Percentiles rank a stretch among this genome's conserved stretches.
These are phyloP conservation scores for Calliscelio sp. DNA, from an alignment of 2,888 invertebrate genomes.

Conservation along the genomic window DNA sequence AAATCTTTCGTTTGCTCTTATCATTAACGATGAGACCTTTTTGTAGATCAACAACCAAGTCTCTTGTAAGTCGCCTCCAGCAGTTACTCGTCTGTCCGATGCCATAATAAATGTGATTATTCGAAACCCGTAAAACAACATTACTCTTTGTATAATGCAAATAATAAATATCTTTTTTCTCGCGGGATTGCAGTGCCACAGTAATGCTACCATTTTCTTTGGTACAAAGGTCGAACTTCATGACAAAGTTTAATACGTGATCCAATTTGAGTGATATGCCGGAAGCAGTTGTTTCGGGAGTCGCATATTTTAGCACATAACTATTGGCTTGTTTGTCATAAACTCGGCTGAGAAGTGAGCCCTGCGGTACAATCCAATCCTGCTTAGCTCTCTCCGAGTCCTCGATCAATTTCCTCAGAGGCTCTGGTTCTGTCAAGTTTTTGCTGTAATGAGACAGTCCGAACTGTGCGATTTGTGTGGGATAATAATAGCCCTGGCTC, in stretches of 20 bases:
- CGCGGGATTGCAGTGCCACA: conserved; percentile 92
- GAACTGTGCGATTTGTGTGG: conserved; percentile 99
- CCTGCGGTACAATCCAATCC: conserved; percentile 92
- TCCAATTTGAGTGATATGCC: conserved; percentile 90
- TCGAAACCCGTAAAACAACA: conserved; percentile 91
- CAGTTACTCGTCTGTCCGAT: conserved; percentile 89
- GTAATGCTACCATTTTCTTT: conserved; percentile 93
- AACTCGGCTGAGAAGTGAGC: conserved; percentile 89
- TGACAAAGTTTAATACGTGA: conserved; percentile 91
- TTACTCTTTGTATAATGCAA: conserved; percentile 94
- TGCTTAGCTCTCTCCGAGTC: conserved; percentile 90
- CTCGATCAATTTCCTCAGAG: conserved; percentile 91
- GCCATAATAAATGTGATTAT: conserved; percentile 93
- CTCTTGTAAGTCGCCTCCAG: conserved; percentile 94
- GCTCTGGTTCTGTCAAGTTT: conserved; percentile 94
- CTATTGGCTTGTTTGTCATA: conserved; percentile 88
- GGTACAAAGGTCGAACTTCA: conserved; percentile 91
- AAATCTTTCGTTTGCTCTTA: conserved; percentile 90
- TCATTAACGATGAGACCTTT: conserved; percentile 93
- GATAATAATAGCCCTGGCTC: conserved; percentile 97
- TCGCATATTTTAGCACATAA: conserved; percentile 90
- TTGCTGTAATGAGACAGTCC: conserved; percentile 99
- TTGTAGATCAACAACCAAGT: conserved; percentile 95
- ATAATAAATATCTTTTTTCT: conserved; percentile 92
- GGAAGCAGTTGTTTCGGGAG: conserved; percentile 90